Evolutionary conservation across 2,888 invertebrate species (phyloP), one percentile per base, ranked within the genome.

Genomic region (Alloscopus bannaensis): DNA sequence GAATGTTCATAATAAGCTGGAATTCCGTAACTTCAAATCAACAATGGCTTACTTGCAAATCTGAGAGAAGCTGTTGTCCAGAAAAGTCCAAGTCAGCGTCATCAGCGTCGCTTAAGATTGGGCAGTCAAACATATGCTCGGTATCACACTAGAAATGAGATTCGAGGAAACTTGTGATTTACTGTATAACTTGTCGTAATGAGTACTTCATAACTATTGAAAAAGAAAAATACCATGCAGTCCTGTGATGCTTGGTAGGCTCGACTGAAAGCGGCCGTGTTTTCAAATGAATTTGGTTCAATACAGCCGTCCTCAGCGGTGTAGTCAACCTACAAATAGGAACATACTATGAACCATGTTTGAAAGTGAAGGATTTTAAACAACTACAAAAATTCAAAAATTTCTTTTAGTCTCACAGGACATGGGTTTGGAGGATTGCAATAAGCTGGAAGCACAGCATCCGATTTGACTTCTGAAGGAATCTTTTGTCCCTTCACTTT

Each of bases 371-470:
- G n/a, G 8, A 40, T 40, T 8, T 13, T 13, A 40, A 40, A 24
- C 24, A 24, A 28, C 8, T 4, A 57, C 8, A 11, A 57, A 24
- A 20, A 11, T 36, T 36, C 13, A 36, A 36, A 8, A 36, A 13
- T 36, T 36, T 36, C 36, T 36, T 36, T 6, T 13, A 36, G 36
- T 36, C 98, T 99, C 78, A 95, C 92, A 1, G 99, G 99, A 87
- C 99, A 99, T 0, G 99, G 99, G 89, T 99, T 99, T 1, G 99
- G 99, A 0, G 99, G 99, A 88, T 98, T 98, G 89, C 99, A 99
- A 47, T 80, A 99, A 22, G 99, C 98, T 0, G 99, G 99, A 77
- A 99, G 90, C 16, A 94, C 93, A 11, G 95, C 94, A 87, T 99
- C 98, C 2, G 94, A 93, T 89, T 98, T 98, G 62, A 96, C 93